Base-by-base conservation (phyloP, 2,113 vertebrate species). In the Pelmatolapia mariae region DNA sequence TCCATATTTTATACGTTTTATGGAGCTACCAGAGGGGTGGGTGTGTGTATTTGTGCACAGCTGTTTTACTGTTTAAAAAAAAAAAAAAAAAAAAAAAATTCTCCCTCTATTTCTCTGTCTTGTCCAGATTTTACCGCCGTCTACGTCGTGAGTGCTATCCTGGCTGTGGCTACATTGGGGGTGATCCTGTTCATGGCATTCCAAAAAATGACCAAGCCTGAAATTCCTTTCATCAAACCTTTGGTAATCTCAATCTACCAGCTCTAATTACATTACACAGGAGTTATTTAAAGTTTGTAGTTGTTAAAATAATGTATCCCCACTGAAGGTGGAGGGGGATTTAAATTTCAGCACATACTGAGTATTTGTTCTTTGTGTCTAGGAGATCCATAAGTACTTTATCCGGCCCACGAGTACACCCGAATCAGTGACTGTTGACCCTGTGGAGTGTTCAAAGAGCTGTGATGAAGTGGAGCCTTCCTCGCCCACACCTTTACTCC, bases 331-430 rank as follows among this genome's bases (percentile, higher is more conserved):
- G 18, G 7, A 52, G 45, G 36, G 36, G 10, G 9, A 47, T 53
- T 53, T 13, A 3, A 33, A 52, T 52, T 52, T 59, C 8, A 22
- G 6, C 56, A 68, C 24, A 80, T 15, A 78, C 40, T 24, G 45
- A 36, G 43, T 1, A 8, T 1, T 29, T 54, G 2, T 63, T 78
- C 7, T 76, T 66, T 89, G 57, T 84, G 13, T 87, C 36, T 78
- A 93, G 91, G n/a, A 6, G 5, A 12, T 2, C 2, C 7, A 6
- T 31, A 10, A 19, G 13, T 5, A 19, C 63, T 22, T 0, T 2
- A 6, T 18, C 24, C 0, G 0, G 3, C 0, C 2, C 5, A 0
- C 2, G 0, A 1, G 0, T 7, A 6, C 1, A 26, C 2, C 0
- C 0, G 84, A 85, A 3, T 0, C 0, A 1, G 1, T 56, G 8